Base-by-base conservation (phyloP, 92 coral and sea anemone genomes). In the Paragorgia papillata region DNA sequence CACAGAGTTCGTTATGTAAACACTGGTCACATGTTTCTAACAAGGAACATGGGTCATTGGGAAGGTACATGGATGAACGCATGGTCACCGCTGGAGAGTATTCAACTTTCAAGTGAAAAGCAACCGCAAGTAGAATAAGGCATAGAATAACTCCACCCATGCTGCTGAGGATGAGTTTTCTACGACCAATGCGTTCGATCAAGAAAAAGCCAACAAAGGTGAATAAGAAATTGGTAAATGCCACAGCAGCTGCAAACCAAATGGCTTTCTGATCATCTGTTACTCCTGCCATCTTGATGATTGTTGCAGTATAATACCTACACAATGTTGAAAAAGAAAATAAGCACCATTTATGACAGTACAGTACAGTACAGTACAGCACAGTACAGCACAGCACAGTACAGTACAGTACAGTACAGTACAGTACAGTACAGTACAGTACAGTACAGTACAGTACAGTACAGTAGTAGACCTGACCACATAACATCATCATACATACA, bases 301-400 rank as follows among this genome's bases (percentile, higher is more conserved):
- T 91, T 12, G 97, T 94, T 8, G 98, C 97, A 73, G 94, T 89
- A 85, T 94, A 94, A 64, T 94, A 94, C 97, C 98, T 94, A 63
- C 26, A 24, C 18, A 13, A 17, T 39, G 53, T 24, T 3, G 44
- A 66, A 27, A 55, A 43, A 22, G 9, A 50, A 55, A 22, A 18
- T 3, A 14, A 2, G 9, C 14, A 24, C 22, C 5, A 18, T 34
- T 18, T 29, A 33, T 28, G 31, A 37, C 43, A 37, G 43, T 37
- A 10, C 43, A 37, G 43, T 10, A 37, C 43, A 37, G 43, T 10
- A 37, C 10, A 37, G 10, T 10, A 37, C 4, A 37, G 43, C 43
- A 37, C 43, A 37, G 10, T 37, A 37, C 43, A 37, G 43, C 43
- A 4, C 43, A 37, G 43, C 43, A 37, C 43, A 37, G 6, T 10